Conservation (phyloP, 2,888 invertebrate genomes). For the Tupiocoris notatus region DNA sequence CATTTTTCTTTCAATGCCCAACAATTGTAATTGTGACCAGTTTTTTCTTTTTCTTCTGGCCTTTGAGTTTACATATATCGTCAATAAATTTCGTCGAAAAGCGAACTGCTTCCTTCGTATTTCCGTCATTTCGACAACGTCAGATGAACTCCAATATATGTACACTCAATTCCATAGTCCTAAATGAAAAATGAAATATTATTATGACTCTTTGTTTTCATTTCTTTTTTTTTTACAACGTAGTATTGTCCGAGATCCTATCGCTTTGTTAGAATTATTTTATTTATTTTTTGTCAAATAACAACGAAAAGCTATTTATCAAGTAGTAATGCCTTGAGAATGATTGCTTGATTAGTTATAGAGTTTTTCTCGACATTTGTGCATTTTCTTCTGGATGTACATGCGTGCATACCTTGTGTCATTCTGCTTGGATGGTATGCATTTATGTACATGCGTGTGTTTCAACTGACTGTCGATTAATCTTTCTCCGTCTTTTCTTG, state of each 20-base stretch:
- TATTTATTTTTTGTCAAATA: slow-evolving; percentile 37
- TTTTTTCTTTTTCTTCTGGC: not conserved
- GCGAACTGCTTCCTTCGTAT: no score
- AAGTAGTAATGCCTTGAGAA: slow-evolving; percentile 48
- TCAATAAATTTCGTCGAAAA: no score
- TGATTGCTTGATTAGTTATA: slow-evolving; percentile 44
- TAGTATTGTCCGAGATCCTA: slow-evolving; percentile 30
- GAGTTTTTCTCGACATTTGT: slow-evolving; percentile 44
- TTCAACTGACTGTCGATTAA: slow-evolving; percentile 41
- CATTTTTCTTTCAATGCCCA: slow-evolving; percentile 18
- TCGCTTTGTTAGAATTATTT: slow-evolving; percentile 41
- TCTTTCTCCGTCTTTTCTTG: slow-evolving; percentile 40
- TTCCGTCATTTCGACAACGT: not conserved
- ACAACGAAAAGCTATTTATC: slow-evolving; percentile 37
- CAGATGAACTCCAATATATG: no score
- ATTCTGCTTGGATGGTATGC: slow-evolving; percentile 44
- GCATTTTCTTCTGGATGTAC: slow-evolving; percentile 40
- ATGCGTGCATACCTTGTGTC: slow-evolving; percentile 43
- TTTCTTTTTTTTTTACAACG: slow-evolving; percentile 28
- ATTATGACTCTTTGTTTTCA: no score
- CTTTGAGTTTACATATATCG: slow-evolving; percentile 30
- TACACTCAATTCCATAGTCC: slow-evolving; percentile 30
- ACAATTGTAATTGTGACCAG: slow-evolving; percentile 21
- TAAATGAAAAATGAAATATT: slow-evolving; percentile 8
- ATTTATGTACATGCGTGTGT: slow-evolving; percentile 39